Conservation (phyloP, 2,888 invertebrate genomes). For the Diloba caeruleocephala region DNA sequence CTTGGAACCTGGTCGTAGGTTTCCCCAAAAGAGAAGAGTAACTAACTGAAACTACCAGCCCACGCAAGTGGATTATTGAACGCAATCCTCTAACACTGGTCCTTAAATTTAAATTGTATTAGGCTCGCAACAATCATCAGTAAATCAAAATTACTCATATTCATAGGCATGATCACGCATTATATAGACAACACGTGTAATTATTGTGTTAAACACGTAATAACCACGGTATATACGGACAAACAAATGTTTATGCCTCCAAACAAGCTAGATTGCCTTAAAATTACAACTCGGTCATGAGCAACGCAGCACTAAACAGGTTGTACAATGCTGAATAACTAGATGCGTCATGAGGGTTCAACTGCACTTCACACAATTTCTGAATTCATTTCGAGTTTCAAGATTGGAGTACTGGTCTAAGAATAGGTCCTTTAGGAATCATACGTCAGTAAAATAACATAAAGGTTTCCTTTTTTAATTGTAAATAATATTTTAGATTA, state of each 20-base stretch:
- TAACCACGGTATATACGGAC: conserved; percentile 36
- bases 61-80: no score
- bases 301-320: conserved; percentile 54
- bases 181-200: conserved; percentile 2
- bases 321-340: conserved; percentile 19
- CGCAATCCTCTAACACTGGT: no score
- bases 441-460: no score
- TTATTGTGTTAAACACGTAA: conserved; percentile 15
- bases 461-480: no score
- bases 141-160: conserved; percentile 23
- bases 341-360: conserved; percentile 7
- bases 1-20: no score
- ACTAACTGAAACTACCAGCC: no score
- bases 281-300: conserved; percentile 69
- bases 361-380: not conserved
- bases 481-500: no score
- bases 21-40: no score
- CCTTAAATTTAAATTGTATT: no score
- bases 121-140: not conserved
- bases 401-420: not conserved
- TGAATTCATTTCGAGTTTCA: not conserved
- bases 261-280: conserved; percentile 65
- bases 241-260: conserved; percentile 40
- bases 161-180: conserved; percentile 31
- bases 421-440: conserved; percentile 3